A percentile compares a stretch with the other conserved stretches of the same genome.
Evolutionary conservation across 1,140 invertebrate genomes (phyloP).

Genomic region (Pentalonia nigronervosa): DNA sequence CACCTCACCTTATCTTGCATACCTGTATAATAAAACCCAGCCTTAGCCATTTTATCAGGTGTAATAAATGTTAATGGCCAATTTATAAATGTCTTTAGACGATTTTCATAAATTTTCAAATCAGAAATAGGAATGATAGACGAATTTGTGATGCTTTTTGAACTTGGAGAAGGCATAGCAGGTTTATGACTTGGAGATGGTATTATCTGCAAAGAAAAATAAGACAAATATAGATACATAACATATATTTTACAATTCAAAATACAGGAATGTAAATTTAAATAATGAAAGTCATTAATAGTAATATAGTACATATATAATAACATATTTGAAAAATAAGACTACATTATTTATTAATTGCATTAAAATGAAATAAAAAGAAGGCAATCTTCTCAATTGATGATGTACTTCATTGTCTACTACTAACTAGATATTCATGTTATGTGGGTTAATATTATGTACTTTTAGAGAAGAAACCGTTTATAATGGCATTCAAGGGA

Average conservation of each 20-base stretch:
- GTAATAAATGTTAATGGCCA: slow-evolving; percentile 61
- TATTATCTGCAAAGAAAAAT: not conserved
- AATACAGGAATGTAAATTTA: not conserved
- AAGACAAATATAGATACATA: not conserved
- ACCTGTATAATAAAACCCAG: slow-evolving; percentile 77
- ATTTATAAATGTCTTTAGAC: slow-evolving; percentile 11
- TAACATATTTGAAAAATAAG: no score
- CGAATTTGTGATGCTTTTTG: not conserved
- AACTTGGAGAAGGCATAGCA: not conserved
- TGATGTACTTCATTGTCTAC: no score
- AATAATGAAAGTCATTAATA: not conserved
- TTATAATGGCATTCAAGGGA: no score
- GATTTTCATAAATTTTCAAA: slow-evolving; percentile 9
- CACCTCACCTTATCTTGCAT: slow-evolving; percentile 77
- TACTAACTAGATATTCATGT: no score
- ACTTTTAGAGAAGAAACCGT: no score
- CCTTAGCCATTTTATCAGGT: slow-evolving; percentile 60
- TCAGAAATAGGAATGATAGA: not conserved
- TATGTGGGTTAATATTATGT: no score
- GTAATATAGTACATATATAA: not conserved
- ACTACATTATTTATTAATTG: no score
- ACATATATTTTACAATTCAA: not conserved
- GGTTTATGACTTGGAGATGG: not conserved
- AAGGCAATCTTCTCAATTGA: no score
- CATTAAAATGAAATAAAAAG: no score